phyloP scores from a whole-genome alignment of 2,113 vertebrate genomes.

The Myotis davidii region DNA sequence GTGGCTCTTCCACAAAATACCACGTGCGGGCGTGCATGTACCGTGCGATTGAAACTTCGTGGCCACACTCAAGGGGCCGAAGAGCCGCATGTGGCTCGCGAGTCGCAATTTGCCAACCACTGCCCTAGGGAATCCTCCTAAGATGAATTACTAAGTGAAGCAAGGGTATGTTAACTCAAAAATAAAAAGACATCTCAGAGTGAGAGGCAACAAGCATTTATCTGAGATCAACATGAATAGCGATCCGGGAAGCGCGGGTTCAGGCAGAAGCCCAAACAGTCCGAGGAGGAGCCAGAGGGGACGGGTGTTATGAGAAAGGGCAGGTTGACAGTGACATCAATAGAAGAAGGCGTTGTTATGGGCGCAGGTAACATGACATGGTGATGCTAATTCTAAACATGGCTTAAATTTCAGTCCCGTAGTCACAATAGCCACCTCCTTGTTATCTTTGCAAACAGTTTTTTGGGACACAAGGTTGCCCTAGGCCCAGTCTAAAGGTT shows the following conservation, averaged over 20 bases:
- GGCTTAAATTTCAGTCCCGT: accelerated
- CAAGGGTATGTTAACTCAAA: too few relatives aligned
- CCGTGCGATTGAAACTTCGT: too few relatives aligned
- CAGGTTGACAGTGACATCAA: background rate
- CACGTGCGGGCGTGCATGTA: too few relatives aligned
- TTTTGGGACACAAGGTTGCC: background rate
- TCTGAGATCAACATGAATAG: background rate
- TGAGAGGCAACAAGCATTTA: background rate
- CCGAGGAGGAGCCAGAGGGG: background rate
- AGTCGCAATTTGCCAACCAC: too few relatives aligned
- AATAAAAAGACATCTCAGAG: background rate
- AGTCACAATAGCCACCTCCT: background rate
- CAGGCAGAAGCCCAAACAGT: background rate
- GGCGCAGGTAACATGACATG: accelerated
- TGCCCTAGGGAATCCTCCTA: background rate
- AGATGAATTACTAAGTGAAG: background rate
- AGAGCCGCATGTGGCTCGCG: too few relatives aligned
- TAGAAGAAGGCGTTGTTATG: accelerated
- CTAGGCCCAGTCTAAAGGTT: background rate
- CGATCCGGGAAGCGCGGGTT: accelerated
- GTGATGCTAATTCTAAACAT: background rate
- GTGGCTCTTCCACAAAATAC: too few relatives aligned
- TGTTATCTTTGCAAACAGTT: background rate
- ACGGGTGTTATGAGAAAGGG: background rate
- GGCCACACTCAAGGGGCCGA: too few relatives aligned